Base-by-base conservation (phyloP, 2,797 vertebrate genomes). In the Muscicapa comitata region DNA sequence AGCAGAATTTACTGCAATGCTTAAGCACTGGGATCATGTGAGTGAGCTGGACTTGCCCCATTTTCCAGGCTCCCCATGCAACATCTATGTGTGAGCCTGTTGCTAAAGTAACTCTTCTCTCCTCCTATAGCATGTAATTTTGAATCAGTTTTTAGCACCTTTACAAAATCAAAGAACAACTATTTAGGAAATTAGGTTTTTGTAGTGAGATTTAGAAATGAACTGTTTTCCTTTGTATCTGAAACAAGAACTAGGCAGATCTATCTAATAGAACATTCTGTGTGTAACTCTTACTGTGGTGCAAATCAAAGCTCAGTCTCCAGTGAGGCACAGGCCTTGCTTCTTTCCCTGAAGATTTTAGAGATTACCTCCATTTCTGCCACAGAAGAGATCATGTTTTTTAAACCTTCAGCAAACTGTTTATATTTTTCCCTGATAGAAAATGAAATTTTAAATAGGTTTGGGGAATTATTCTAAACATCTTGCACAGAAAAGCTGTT, bases 391-490 rank as follows among this genome's bases (percentile, higher is more conserved):
- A 75, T 80, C 4, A 12, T 58, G 13, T 43, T 94, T 96, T 91
- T 78, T 70, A 91, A 88, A 54, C 17, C 10, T 77, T 81, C 47
- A 23, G 71, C 75, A 71, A 10, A 42, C 21, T 37, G 11, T 86
- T 90, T 43, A 51, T 86, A 72, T 57, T 83, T 48, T 93, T 94
- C 42, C 48, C 20, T 74, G 72, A 20, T 77, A 80, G 25, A 51
- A 82, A 74, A 47, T 80, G 25, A 67, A 78, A 83, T 76, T 85
- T 82, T 72, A 53, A 68, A 75, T 68, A 62, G 10, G 18, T n/a
- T 40, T 71, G 55, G 53, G 18, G 19, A 78, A 67, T 82, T 74
- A 57, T 42, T 92, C 75, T 79, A 55, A 79, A 76, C 9, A 57
- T 77, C 45, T 35, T 74, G 17, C 61, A 50, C 38, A 43, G 58